phyloP scores from a whole-genome alignment of 2,888 invertebrate genomes.

The Drosophila mimetica region DNA sequence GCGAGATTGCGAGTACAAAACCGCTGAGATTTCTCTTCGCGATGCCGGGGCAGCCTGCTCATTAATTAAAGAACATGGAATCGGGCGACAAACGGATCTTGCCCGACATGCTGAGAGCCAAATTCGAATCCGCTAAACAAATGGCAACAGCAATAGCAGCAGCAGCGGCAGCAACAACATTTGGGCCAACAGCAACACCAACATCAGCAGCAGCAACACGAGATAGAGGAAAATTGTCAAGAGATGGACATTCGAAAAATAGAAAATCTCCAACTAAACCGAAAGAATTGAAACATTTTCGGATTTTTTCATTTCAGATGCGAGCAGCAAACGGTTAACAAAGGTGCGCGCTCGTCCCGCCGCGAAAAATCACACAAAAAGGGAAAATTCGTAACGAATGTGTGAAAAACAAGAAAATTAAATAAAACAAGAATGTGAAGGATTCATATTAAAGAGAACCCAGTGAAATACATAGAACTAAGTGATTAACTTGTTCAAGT shows the following conservation, averaged over 20 bases:
- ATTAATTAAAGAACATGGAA: slow-evolving; percentile 53
- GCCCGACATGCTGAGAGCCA: slow-evolving; percentile 36
- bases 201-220: slow-evolving; percentile 42
- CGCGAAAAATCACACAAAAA: slow-evolving; percentile 20
- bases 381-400: slow-evolving; percentile 30
- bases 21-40: slow-evolving; percentile 61
- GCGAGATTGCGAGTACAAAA: slow-evolving; percentile 57
- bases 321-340: slow-evolving; percentile 82
- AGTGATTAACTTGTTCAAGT: slow-evolving; percentile 4
- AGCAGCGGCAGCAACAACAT: slow-evolving; percentile 38
- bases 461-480: slow-evolving; percentile 7
- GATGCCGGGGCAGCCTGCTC: slow-evolving; percentile 23
- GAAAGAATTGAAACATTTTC: slow-evolving; percentile 80
- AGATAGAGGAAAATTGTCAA: slow-evolving; percentile 67
- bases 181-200: slow-evolving; percentile 34
- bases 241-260: slow-evolving; percentile 80
- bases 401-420: slow-evolving; percentile 4
- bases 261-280: slow-evolving; percentile 79
- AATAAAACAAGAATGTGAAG: slow-evolving; percentile 35
- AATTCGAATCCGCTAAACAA: slow-evolving; percentile 71
- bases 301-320: slow-evolving; percentile 81
- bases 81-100: slow-evolving; percentile 38
- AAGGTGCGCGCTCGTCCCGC: slow-evolving; percentile 69
- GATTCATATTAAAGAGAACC: slow-evolving; percentile 4
- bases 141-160: slow-evolving; percentile 55